Base-by-base conservation (phyloP, 2,797 vertebrate species). In the Danio albolineatus region DNA sequence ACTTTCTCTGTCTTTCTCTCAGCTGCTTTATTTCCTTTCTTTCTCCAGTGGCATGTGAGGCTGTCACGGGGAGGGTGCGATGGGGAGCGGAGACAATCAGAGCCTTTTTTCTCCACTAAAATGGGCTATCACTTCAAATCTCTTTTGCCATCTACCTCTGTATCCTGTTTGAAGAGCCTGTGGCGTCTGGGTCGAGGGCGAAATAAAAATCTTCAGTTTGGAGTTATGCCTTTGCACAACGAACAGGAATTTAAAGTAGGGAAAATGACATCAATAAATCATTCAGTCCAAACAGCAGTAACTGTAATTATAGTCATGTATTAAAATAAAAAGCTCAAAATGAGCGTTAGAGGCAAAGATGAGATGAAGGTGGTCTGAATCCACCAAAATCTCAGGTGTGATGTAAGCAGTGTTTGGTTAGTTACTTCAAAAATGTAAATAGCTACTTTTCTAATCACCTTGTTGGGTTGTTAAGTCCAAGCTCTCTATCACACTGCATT, bases 101-200 rank as follows among this genome's bases (percentile, higher is more conserved):
- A 90, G 92, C 92, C 94, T 96, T 95, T 28, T 97, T 95, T 95
- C 89, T 91, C 72, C n/a, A 21, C 81, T 81, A 89, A 92, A 96
- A 93, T 94, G 94, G 94, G 93, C 94, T 95, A 92, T 94, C 93
- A 88, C 95, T 94, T 95, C 95, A 94, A 94, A 93, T 94, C 94
- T 90, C 89, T 86, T 83, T 87, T 9, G 84, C 94, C 92, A 94
- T 93, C 92, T 94, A 90, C 91, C 81, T 83, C 83, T 81, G 88
- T 88, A 88, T 90, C 89, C 90, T 89, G 86, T 91, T 83, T 86
- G 90, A 89, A 91, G 92, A 92, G 86, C 74, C 73, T 83, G 69
- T 61, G 41, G 78, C 41, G 69, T 85, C 78, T 84, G 85, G 80
- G 79, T 84, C 72, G 71, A 81, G 49, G 61, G 79, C 17, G 79